phyloP scores from a whole-genome alignment of 2,797 vertebrate genomes.

The Pristis pectinata region DNA sequence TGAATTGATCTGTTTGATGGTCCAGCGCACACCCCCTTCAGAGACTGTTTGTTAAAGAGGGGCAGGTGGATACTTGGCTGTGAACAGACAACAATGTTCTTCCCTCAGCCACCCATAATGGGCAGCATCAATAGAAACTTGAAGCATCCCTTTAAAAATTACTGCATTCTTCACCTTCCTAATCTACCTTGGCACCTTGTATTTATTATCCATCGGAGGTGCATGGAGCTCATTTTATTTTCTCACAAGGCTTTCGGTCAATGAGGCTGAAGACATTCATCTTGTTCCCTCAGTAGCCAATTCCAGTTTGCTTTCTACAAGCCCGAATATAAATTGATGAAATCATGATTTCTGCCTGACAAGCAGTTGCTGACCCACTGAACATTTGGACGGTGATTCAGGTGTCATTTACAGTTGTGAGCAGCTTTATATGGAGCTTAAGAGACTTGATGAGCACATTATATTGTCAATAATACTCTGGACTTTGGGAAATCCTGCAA shows the following conservation, averaged over 20 bases:
- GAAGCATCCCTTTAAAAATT: neutral
- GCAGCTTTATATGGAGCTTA: neutral
- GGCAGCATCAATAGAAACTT: neutral
- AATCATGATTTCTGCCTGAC: neutral
- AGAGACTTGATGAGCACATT: neutral
- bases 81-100: neutral
- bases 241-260: neutral
- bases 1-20: neutral
- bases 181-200: neutral
- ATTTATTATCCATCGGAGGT: neutral
- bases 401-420: neutral
- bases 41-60: neutral
- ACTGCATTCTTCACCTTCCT: neutral
- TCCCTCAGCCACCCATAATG: neutral
- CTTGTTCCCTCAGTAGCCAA: neutral
- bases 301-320: neutral
- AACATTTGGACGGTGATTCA: neutral
- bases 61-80: neutral
- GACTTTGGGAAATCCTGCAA: neutral
- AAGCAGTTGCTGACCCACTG: neutral
- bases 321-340: neutral
- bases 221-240: neutral
- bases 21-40: no score
- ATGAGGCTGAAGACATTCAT: neutral
- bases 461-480: neutral